These are phyloP conservation scores for Brachyrhaphis roseni DNA, from an alignment of 2,797 vertebrate genomes.

Conservation along the genomic window DNA sequence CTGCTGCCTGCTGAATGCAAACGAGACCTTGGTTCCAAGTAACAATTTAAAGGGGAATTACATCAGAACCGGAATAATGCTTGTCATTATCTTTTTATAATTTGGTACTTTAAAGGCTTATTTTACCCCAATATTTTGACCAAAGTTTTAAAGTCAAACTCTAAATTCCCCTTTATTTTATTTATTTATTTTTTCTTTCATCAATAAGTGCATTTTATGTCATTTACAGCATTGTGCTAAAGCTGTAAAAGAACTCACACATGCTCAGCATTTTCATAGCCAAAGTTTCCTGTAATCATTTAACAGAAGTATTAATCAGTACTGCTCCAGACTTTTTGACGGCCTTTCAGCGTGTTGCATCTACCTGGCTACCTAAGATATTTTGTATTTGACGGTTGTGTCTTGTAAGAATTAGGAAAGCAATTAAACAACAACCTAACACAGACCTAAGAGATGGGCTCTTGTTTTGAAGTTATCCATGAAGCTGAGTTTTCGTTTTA, in stretches of 20 bases:
- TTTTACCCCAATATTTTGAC: neutral
- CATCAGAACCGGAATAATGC: conserved; percentile 15
- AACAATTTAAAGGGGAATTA: conserved; percentile 57
- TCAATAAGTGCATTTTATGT: neutral
- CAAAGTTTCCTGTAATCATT: neutral
- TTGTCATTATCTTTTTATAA: neutral
- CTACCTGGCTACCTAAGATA: neutral
- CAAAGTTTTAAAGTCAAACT: neutral
- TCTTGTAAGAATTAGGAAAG: neutral
- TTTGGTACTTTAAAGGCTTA: neutral
- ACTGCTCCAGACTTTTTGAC: neutral
- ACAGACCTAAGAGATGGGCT: neutral
- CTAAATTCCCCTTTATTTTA: conserved; percentile 52
- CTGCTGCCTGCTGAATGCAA: conserved; percentile 64
- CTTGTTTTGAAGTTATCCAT: neutral
- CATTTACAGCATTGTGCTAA: neutral
- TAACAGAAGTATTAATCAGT: neutral
- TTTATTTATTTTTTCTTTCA: neutral
- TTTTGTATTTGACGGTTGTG: neutral
- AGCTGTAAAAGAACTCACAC: neutral
- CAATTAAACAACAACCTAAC: neutral
- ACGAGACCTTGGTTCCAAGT: neutral
- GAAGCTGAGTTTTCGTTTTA: neutral
- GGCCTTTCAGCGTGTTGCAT: neutral
- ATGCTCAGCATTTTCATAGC: neutral